Conservation (phyloP, 2,888 invertebrate genomes). For the Minunthozetes semirufus region DNA sequence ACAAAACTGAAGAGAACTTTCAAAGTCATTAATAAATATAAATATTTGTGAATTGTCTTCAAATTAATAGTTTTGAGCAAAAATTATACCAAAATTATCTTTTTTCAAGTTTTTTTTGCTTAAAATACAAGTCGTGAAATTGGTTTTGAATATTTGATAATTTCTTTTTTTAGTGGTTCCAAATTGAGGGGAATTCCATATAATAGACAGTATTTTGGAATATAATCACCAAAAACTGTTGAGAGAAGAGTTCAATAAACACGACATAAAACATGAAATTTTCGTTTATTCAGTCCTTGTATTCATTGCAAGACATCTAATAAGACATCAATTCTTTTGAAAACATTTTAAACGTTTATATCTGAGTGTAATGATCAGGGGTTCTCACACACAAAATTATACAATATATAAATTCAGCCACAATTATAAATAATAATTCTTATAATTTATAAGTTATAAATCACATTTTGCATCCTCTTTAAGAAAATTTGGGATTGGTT, state of each 20-base stretch:
- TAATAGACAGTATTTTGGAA: background rate
- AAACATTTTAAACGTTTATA: background rate
- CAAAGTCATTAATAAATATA: background rate
- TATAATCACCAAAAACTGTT: background rate
- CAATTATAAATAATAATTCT: no score
- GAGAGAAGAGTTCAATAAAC: background rate
- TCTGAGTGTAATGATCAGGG: no score
- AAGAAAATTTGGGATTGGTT: no score
- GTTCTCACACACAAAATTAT: no score
- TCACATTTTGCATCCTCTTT: no score
- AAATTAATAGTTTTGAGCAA: constrained; percentile 1
- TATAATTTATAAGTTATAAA: no score
- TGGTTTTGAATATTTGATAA: background rate
- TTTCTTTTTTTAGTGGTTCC: no score
- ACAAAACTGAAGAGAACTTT: background rate
- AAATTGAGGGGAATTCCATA: no score
- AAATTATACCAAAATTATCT: background rate
- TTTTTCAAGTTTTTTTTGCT: background rate
- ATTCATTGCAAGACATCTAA: background rate
- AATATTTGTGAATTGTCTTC: background rate
- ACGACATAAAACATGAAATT: background rate
- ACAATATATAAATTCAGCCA: no score
- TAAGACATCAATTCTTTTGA: background rate
- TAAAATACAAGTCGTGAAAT: background rate
- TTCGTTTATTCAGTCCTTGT: background rate